phyloP scores from a whole-genome alignment of 1,140 invertebrate genomes.

The Heliconius nattereri region DNA sequence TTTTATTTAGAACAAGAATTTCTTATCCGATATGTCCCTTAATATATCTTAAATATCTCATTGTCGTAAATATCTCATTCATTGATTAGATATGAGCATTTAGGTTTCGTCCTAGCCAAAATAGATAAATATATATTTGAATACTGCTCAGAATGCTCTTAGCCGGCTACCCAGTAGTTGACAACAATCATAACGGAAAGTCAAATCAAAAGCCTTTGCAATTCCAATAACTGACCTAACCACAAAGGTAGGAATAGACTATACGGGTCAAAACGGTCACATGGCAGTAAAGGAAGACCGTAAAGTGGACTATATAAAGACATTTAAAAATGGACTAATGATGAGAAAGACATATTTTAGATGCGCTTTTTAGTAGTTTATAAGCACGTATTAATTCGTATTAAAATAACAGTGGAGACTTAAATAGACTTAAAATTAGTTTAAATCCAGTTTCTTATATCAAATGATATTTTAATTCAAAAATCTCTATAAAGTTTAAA shows the following conservation, averaged over 20 bases:
- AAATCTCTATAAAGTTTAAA: too few relatives aligned
- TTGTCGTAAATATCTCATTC: too few relatives aligned
- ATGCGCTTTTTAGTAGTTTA: background rate
- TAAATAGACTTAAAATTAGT: too few relatives aligned
- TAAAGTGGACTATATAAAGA: background rate
- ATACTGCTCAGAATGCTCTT: background rate
- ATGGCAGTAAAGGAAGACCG: background rate
- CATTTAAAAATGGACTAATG: background rate
- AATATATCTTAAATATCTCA: too few relatives aligned
- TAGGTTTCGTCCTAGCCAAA: background rate
- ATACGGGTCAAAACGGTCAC: background rate
- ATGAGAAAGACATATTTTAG: background rate
- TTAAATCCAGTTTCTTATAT: too few relatives aligned
- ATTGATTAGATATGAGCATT: background rate
- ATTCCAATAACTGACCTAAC: slow-evolving; percentile 3
- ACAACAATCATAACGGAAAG: background rate
- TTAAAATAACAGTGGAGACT: too few relatives aligned
- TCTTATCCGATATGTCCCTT: too few relatives aligned
- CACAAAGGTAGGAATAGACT: background rate
- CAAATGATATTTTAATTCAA: too few relatives aligned
- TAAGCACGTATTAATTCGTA: background rate
- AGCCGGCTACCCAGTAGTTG: background rate
- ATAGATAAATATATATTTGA: background rate
- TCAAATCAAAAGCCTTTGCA: background rate
- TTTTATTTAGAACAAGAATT: too few relatives aligned